Evolutionary conservation across 2,888 invertebrate species (phyloP).

Genomic region (Criorhina ranunculi): DNA sequence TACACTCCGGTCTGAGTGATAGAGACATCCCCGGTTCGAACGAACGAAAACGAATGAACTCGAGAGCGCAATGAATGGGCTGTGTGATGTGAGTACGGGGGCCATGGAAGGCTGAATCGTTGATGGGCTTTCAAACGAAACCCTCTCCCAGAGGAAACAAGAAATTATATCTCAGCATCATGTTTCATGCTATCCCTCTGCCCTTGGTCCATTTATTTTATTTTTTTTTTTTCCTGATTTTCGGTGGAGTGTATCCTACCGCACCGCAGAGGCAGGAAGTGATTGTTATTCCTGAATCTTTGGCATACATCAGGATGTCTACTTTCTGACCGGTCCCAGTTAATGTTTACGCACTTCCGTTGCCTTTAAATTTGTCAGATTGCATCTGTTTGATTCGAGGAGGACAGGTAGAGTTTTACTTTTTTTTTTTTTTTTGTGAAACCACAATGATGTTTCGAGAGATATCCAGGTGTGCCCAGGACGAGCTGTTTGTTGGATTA

Average conservation of each 20-base stretch:
- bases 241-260: slow-evolving; percentile 5
- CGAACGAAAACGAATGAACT: slow-evolving; percentile 49
- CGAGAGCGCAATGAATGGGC: slow-evolving; percentile 19
- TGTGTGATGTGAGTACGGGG: slow-evolving; percentile 3
- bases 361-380: slow-evolving; percentile 46
- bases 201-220: slow-evolving; percentile 34
- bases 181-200: slow-evolving; percentile 46
- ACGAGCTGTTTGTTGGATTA: slow-evolving; percentile 1
- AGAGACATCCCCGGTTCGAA: slow-evolving; percentile 39
- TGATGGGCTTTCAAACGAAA: slow-evolving; percentile 42
- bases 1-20: slow-evolving; percentile 37
- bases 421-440: neutral
- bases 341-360: slow-evolving; percentile 44
- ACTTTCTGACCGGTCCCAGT: slow-evolving; percentile 3
- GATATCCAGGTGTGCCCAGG: neutral
- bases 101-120: slow-evolving; percentile 17
- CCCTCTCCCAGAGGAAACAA: slow-evolving; percentile 22
- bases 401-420: neutral
- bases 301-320: slow-evolving; percentile 16
- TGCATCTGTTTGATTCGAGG: slow-evolving; percentile 19
- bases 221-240: slow-evolving; percentile 42
- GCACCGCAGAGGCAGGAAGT: slow-evolving; percentile 12
- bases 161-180: slow-evolving; percentile 56
- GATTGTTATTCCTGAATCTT: slow-evolving; percentile 26
- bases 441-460: neutral